A percentile compares a stretch with the other conserved stretches of the same genome.
Conservation (phyloP, 2,888 invertebrate genomes). For the Lasioglossum villosulum region DNA sequence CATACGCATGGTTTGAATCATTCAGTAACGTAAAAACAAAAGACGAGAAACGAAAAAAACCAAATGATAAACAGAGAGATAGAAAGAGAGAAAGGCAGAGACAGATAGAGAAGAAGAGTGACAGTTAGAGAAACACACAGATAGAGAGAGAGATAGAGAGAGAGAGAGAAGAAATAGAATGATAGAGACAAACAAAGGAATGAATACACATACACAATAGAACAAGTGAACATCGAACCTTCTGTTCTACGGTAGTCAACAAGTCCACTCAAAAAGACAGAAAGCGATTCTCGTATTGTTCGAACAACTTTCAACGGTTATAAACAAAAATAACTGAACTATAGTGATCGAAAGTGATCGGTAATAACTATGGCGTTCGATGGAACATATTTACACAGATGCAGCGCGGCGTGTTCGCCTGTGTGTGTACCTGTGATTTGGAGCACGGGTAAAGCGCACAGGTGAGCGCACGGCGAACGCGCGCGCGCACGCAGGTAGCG, state of each 20-base stretch:
- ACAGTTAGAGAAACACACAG: background rate
- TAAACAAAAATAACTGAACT: conserved; percentile 32
- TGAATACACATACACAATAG: conserved; percentile 43
- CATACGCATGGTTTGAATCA: conserved; percentile 51
- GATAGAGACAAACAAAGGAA: conserved; percentile 43
- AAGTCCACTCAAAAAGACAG: conserved; percentile 61
- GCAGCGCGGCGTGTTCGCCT: conserved; percentile 9
- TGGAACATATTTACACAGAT: background rate
- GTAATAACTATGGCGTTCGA: conserved; percentile 46
- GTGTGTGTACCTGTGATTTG: background rate
- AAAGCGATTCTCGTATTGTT: conserved; percentile 54
- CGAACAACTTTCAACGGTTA: conserved; percentile 38
- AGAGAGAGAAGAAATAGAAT: background rate
- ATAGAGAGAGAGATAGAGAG: background rate
- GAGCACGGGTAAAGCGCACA: background rate
- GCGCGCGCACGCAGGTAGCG: conserved; percentile 25
- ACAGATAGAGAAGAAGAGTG: conserved; percentile 3
- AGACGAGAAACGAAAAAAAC: conserved; percentile 22
- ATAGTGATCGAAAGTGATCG: conserved; percentile 30
- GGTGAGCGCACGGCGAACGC: conserved; percentile 9
- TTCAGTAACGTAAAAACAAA: conserved; percentile 32
- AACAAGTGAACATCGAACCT: conserved; percentile 68
- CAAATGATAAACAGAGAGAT: conserved; percentile 1
- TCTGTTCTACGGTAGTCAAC: conserved; percentile 68
- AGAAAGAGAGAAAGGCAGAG: background rate